Conservation (phyloP, 2,888 invertebrate genomes). For the Sesamia inferens region DNA sequence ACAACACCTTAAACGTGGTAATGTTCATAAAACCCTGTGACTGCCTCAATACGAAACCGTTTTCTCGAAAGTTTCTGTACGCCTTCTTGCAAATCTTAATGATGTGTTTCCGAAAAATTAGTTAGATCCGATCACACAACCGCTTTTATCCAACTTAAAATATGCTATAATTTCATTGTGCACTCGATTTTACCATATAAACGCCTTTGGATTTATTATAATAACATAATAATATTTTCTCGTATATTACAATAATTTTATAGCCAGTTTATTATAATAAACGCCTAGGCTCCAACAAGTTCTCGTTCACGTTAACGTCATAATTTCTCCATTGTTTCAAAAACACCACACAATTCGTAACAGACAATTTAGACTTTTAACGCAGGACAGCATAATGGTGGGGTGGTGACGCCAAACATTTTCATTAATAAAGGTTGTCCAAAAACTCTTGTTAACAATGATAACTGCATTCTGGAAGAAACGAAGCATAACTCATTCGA, state of each 20-base stretch:
- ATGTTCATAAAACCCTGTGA: no score
- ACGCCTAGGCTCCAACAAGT: conserved; percentile 59
- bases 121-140: not conserved
- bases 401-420: conserved; percentile 78
- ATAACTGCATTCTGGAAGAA: conserved; percentile 81
- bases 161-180: not conserved
- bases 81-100: no score
- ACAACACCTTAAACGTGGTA: no score
- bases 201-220: conserved; percentile 2
- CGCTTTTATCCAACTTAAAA: no score
- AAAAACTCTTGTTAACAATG: conserved; percentile 79
- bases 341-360: conserved; percentile 69
- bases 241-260: conserved; percentile 26
- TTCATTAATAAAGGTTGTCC: conserved; percentile 76
- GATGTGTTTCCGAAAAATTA: no score
- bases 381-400: conserved; percentile 61
- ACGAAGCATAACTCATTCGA: conserved; percentile 89
- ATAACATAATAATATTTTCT: conserved; percentile 25
- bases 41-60: no score
- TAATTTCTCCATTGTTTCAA: conserved; percentile 58
- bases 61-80: no score
- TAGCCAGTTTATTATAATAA: conserved; percentile 30
- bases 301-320: conserved; percentile 36
- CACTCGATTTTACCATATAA: not conserved
- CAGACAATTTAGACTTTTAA: conserved; percentile 72